These are phyloP conservation scores for Patella depressa DNA, from an alignment of 2,888 invertebrate genomes.

Conservation along the genomic window DNA sequence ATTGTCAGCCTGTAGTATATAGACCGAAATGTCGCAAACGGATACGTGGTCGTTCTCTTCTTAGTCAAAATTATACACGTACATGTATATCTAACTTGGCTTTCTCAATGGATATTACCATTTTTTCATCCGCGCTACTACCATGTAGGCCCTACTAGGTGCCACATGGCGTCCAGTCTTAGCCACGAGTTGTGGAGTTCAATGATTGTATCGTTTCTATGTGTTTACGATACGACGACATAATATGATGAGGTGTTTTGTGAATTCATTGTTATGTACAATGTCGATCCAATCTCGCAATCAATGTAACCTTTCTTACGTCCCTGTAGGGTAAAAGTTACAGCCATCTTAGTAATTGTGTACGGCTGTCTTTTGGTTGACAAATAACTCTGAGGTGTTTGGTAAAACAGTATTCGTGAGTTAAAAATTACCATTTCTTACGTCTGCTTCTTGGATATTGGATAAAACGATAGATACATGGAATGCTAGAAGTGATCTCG, in stretches of 20 bases:
- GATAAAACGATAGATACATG: constrained; percentile 15
- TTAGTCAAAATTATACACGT: constrained; percentile 32
- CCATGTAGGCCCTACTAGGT: constrained; percentile 53
- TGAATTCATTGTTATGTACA: constrained; percentile 13
- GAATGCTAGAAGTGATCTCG: constrained; percentile 44
- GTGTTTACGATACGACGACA: constrained; percentile 34
- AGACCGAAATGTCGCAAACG: not conserved
- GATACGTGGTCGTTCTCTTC: constrained; percentile 29
- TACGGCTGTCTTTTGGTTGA: no score
- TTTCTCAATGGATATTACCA: constrained; percentile 39
- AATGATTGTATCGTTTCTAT: constrained; percentile 41
- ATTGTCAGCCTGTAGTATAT: constrained; percentile 49
- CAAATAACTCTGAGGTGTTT: no score
- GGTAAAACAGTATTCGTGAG: no score
- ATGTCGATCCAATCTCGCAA: constrained; percentile 42
- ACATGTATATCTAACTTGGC: constrained; percentile 40
- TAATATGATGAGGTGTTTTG: constrained; percentile 14
- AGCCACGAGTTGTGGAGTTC: constrained; percentile 47
- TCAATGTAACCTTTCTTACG: constrained; percentile 42
- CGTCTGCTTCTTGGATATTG: no score
- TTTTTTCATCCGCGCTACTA: constrained; percentile 38
- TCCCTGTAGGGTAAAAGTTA: constrained; percentile 40
- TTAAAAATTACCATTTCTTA: no score
- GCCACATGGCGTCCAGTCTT: constrained; percentile 58
- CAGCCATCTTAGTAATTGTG: constrained; percentile 13